Percentiles rank a stretch among this genome's conserved stretches.
These are phyloP conservation scores for Hipparchia semele DNA, from an alignment of 2,888 invertebrate genomes.

Conservation along the genomic window DNA sequence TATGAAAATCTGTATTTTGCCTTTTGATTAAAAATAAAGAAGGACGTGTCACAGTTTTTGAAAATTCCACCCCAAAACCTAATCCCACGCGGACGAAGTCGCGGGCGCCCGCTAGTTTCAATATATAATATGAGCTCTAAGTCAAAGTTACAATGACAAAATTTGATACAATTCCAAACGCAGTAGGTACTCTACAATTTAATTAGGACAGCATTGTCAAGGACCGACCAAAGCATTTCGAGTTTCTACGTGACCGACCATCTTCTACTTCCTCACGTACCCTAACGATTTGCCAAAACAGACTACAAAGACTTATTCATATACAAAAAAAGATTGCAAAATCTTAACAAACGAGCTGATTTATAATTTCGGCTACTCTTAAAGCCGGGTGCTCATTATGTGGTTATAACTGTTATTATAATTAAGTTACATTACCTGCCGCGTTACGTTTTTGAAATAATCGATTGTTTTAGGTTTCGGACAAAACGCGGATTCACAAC, in stretches of 20 bases:
- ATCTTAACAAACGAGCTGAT: slow-evolving; percentile 27
- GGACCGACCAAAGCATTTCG: not conserved
- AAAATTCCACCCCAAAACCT: no score
- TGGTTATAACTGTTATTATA: not conserved
- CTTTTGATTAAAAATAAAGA: no score
- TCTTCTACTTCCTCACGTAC: slow-evolving; percentile 19
- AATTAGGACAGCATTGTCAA: not conserved
- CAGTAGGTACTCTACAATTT: not conserved
- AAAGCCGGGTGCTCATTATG: not conserved
- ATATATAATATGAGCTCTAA: no score
- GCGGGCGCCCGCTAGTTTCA: no score
- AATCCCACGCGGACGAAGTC: no score
- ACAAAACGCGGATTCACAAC: no score
- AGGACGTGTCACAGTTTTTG: no score
- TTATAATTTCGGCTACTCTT: slow-evolving; percentile 24
- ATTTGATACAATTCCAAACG: not conserved
- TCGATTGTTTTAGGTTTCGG: no score
- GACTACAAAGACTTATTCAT: not conserved
- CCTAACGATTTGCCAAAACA: slow-evolving; percentile 5
- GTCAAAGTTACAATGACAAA: not conserved
- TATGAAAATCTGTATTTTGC: no score
- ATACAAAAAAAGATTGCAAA: slow-evolving; percentile 34
- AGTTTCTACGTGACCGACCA: slow-evolving; percentile 13
- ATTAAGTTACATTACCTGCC: no score
- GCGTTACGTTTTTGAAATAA: no score